phyloP scores from a whole-genome alignment of 2,113 vertebrate genomes.

The Micromys minutus region DNA sequence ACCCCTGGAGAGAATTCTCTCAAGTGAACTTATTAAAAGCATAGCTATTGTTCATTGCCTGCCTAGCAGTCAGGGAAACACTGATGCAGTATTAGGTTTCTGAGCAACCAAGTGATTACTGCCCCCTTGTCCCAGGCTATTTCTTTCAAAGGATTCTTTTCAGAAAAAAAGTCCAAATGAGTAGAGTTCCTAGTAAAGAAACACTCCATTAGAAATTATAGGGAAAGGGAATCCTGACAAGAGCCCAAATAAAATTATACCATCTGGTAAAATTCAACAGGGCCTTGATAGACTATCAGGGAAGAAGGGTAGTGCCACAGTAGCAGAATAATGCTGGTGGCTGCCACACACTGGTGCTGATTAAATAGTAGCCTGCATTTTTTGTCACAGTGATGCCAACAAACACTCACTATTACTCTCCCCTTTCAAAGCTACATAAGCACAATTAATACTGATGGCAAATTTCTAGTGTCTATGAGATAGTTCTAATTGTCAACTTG shows the following conservation, averaged over 20 bases:
- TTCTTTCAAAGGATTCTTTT: slow-evolving; percentile 21
- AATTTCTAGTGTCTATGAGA: slow-evolving; percentile 22
- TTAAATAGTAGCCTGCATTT: background rate
- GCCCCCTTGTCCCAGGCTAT: background rate
- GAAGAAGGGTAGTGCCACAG: background rate
- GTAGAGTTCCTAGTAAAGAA: background rate
- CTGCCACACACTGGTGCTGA: background rate
- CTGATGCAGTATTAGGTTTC: background rate
- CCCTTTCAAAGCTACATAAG: background rate
- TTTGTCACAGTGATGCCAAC: background rate
- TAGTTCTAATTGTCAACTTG: background rate
- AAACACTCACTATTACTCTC: background rate
- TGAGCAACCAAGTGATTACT: background rate
- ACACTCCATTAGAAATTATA: background rate
- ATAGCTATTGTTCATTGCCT: slow-evolving; percentile 20
- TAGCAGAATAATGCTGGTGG: background rate
- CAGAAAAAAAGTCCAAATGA: background rate
- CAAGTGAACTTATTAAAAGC: slow-evolving; percentile 58
- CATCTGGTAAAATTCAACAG: background rate
- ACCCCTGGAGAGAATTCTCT: slow-evolving; percentile 61
- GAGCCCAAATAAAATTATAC: background rate
- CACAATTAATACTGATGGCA: slow-evolving; percentile 2
- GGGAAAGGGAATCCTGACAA: background rate
- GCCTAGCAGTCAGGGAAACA: background rate
- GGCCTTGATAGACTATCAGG: background rate